Conservation (phyloP, 2,797 vertebrate genomes). For the Zonotrichia albicollis region DNA sequence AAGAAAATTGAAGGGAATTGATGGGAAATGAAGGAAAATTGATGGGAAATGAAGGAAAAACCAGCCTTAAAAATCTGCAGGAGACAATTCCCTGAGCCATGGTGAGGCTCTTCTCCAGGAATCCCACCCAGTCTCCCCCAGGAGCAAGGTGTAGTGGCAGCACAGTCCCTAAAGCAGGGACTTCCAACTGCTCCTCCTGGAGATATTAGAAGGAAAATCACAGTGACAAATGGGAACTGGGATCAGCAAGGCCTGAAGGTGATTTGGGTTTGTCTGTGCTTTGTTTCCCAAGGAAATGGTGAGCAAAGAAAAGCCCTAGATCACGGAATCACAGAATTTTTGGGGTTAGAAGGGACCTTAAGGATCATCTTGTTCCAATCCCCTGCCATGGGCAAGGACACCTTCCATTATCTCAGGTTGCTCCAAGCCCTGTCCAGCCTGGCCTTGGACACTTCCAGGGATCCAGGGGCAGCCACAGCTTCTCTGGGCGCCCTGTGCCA, state of each 20-base stretch:
- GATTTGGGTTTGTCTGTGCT: neutral
- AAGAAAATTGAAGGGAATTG: neutral
- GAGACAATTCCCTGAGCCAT: neutral
- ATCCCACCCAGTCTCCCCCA: neutral
- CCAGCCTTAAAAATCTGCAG: neutral
- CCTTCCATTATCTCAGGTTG: accelerated
- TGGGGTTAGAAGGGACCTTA: neutral
- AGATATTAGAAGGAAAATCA: neutral
- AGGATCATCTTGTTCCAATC: accelerated
- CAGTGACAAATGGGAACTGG: neutral
- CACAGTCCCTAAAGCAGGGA: neutral
- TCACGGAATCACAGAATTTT: neutral
- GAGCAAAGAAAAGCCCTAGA: neutral
- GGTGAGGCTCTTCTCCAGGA: neutral
- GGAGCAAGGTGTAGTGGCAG: neutral
- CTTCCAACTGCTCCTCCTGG: neutral
- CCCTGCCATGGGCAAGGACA: neutral
- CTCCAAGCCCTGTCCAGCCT: too few species aligned
- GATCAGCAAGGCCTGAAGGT: neutral
- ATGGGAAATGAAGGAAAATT: neutral
- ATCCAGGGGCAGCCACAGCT: too few species aligned
- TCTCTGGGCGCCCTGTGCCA: accelerated
- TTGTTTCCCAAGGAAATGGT: neutral
- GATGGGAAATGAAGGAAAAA: neutral
- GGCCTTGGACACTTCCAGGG: too few species aligned